Evolutionary conservation across 1,140 invertebrate species (phyloP).

Genomic region (Tribolium madens): DNA sequence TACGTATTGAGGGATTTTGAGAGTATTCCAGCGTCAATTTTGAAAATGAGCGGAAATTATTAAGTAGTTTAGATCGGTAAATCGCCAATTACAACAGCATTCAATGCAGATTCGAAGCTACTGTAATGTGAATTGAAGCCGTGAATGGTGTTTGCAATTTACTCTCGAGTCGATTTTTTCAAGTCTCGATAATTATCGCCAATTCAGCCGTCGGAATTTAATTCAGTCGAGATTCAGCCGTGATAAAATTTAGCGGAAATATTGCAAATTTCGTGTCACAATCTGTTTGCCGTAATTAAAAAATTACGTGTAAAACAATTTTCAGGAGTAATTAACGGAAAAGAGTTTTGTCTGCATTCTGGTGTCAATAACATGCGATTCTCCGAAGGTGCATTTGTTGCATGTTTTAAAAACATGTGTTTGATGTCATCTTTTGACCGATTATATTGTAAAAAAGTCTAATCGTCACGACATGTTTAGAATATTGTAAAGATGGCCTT

Average conservation of each 20-base stretch:
- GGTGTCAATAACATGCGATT: constrained; percentile 28
- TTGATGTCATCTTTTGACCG: constrained; percentile 31
- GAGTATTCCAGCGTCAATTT: neutral
- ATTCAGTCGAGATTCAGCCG: neutral
- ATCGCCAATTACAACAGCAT: constrained; percentile 25
- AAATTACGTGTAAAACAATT: constrained; percentile 38
- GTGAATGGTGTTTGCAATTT: constrained; percentile 23
- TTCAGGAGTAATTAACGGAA: constrained; percentile 31
- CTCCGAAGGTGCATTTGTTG: constrained; percentile 16
- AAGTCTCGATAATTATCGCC: neutral
- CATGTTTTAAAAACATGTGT: constrained; percentile 25
- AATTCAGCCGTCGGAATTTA: constrained; percentile 13
- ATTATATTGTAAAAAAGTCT: constrained; percentile 13
- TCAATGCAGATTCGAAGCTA: constrained; percentile 32
- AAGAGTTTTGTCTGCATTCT: constrained; percentile 29
- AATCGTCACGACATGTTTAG: constrained; percentile 29
- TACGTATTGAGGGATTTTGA: neutral
- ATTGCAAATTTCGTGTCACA: constrained; percentile 26
- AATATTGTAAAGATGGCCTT: constrained; percentile 36
- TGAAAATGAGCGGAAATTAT: constrained; percentile 18
- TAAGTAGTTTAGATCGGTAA: constrained; percentile 34
- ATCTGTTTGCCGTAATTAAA: constrained; percentile 28
- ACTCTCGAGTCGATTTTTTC: constrained; percentile 6
- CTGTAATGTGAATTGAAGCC: constrained; percentile 10
- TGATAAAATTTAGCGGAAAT: constrained; percentile 27